phyloP scores from a whole-genome alignment of 1,140 invertebrate genomes.

The Drosophila nebulosa region DNA sequence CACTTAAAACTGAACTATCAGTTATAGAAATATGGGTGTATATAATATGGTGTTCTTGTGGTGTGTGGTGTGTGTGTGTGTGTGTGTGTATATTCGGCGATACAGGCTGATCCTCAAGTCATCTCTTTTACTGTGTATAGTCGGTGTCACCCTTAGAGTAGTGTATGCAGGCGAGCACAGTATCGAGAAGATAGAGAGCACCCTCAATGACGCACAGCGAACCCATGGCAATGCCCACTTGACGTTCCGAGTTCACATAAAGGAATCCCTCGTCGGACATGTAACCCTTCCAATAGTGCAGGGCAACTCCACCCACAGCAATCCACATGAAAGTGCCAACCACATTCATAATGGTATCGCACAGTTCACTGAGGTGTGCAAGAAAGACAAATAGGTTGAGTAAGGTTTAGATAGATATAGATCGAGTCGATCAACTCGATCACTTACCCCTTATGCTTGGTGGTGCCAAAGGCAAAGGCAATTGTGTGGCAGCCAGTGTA shows the following conservation, averaged over 20 bases:
- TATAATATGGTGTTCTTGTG: slow-evolving; percentile 1
- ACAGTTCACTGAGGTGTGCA: slow-evolving; percentile 83
- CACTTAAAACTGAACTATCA: slow-evolving; percentile 61
- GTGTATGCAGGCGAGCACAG: slow-evolving; percentile 88
- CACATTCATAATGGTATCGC: slow-evolving; percentile 93
- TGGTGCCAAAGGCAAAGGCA: slow-evolving; percentile 87
- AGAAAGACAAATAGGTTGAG: background rate
- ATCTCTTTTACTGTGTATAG: slow-evolving; percentile 49
- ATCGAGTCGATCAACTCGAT: no score
- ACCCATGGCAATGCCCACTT: slow-evolving; percentile 90
- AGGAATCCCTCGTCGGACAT: slow-evolving; percentile 88
- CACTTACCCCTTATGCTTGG: slow-evolving; percentile 87
- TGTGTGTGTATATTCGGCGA: slow-evolving; percentile 51
- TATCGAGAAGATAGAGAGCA: slow-evolving; percentile 89
- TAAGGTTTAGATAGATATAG: background rate
- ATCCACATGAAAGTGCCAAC: slow-evolving; percentile 91
- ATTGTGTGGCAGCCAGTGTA: slow-evolving; percentile 88
- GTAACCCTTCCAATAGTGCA: slow-evolving; percentile 94
- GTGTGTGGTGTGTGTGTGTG: slow-evolving; percentile 1
- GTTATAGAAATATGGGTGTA: slow-evolving; percentile 26
- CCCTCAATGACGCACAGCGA: slow-evolving; percentile 89
- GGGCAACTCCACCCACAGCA: slow-evolving; percentile 89
- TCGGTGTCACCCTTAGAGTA: slow-evolving; percentile 85
- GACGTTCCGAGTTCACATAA: slow-evolving; percentile 85
- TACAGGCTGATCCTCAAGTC: slow-evolving; percentile 9